Evolutionary conservation across 1,140 invertebrate genomes (phyloP), one percentile per base, ranked within the genome.

Genomic region (Drosophila littoralis): DNA sequence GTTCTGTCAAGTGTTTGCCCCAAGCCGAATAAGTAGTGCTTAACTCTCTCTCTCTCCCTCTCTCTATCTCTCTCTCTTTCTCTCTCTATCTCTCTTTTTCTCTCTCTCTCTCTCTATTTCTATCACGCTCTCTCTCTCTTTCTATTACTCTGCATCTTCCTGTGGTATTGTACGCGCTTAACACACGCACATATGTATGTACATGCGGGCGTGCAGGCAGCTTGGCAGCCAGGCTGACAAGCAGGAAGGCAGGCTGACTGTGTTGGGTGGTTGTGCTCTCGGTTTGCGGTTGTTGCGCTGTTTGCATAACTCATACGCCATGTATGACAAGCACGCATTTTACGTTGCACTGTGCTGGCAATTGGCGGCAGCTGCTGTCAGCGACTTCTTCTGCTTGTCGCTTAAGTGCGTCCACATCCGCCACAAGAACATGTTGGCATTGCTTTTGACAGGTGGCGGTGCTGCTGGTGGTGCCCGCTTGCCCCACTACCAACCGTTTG

Each of bases 291-390:
- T 63, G 28, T 28, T 22, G 10, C 22, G 38, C 45, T 45, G 55
- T 59, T 61, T 71, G 58, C 72, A 71, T 75, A 51, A 64, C 72
- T 64, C 72, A 75, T 70, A 70, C 58, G 72, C 59, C 66, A 46
- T 45, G 66, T 70, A 52, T 57, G 57, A 55, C 64, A 67, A 64
- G 13, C 70, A 54, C 46, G 50, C 54, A 58, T 59, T 66, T 57
- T 5, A 17, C 22, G 58, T 28, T 57, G 58, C 72, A 72, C 65
- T 71, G 68, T 66, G 38, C 52, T 35, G 45, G 52, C 63, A 66
- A 67, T 67, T 60, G 64, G 70, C 64, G 38, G 52, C 69, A 67
- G 69, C 69, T 60, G 70, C 70, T 60, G 64, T 73, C 64, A 67
- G 64, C 70, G n/a, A 35, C 46, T 52, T 38, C 33, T 28, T 46